These are phyloP conservation scores for Agraylea sexmaculata DNA, from an alignment of 1,140 invertebrate species.

Conservation along the genomic window DNA sequence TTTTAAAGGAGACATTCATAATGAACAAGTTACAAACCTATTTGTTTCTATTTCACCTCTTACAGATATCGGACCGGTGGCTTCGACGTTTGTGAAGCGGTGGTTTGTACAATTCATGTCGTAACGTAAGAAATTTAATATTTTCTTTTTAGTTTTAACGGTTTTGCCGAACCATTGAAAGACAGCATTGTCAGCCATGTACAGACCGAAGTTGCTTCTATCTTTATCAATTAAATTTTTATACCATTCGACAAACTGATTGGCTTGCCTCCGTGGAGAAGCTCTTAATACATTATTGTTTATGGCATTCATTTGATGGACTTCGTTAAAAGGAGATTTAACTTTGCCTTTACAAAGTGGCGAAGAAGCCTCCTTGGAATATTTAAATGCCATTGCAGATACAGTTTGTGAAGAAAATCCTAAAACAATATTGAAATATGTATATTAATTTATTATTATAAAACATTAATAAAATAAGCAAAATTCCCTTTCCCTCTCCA, in stretches of 20 bases:
- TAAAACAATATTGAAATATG: too few species aligned
- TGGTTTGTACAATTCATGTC: conserved; percentile 35
- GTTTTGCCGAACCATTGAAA: conserved; percentile 47
- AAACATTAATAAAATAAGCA: too few species aligned
- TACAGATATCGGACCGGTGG: conserved; percentile 28
- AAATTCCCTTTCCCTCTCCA: too few species aligned
- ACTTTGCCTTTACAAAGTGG: too few species aligned
- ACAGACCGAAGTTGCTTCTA: conserved; percentile 29
- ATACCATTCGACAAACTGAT: conserved; percentile 31
- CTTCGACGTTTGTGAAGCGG: conserved; percentile 31
- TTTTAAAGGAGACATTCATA: too few species aligned
- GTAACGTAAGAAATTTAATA: conserved; percentile 30
- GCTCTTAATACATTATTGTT: conserved; percentile 14
- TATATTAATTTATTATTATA: too few species aligned
- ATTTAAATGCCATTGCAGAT: too few species aligned
- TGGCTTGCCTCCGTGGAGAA: conserved; percentile 6
- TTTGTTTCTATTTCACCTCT: conserved; percentile 23
- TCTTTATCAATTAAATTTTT: conserved; percentile 34
- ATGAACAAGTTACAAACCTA: conserved; percentile 22
- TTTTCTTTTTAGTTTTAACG: conserved; percentile 40
- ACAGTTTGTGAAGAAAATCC: too few species aligned
- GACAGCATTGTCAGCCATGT: conserved; percentile 39
- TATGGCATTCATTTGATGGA: conserved; percentile 13
- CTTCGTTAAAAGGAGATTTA: too few species aligned
- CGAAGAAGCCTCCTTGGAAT: too few species aligned